Base-by-base conservation (phyloP, 2,888 invertebrate genomes). In the Eristalinus aeneus region DNA sequence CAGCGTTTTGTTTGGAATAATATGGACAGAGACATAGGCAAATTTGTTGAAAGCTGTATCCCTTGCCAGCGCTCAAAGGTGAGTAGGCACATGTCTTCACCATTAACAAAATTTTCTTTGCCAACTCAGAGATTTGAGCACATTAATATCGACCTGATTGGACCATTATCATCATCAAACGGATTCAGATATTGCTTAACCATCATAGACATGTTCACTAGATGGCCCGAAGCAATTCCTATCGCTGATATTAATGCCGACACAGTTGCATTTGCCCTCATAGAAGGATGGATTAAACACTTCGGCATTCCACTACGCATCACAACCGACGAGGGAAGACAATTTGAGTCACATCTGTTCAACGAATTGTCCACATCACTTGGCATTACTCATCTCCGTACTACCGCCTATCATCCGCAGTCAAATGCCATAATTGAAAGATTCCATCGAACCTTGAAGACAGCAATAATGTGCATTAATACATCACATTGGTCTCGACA, bases 371-470 rank as follows among this genome's bases (percentile, higher is more conserved):
- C 34, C 34, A 58, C 0, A 32, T 12, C 36, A 36, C 36, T 69
- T n/a, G 69, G 58, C 36, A 56, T 69, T 10, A 88, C 89, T 80
- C 89, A 89, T 83, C 84, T 82, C 2, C 71, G 87, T 56, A 91
- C 90, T 2, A 90, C 91, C 0, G 88, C 90, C 11, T 91, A 91
- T 81, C 91, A 92, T 78, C 90, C 92, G 31, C 88, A 89, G 58
- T 87, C 91, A 0, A 93, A 65, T 63, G 74, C 36, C 12, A 56
- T 65, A 12, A 64, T 74, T 3, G 56, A 65, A 27, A 54, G 64
- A 31, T 56, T 54, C 11, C 74, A 74, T 23, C 74, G 65, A 23
- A 36, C 61, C n/a, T 34, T 74, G 4, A 74, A 65, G 20, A 54
- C 56, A 2, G 34, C 64, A 22, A 64, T 74, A 16, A 65, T 63